Evolutionary conservation across 1,140 invertebrate species (phyloP).

Genomic region (Bombyx mandarina): DNA sequence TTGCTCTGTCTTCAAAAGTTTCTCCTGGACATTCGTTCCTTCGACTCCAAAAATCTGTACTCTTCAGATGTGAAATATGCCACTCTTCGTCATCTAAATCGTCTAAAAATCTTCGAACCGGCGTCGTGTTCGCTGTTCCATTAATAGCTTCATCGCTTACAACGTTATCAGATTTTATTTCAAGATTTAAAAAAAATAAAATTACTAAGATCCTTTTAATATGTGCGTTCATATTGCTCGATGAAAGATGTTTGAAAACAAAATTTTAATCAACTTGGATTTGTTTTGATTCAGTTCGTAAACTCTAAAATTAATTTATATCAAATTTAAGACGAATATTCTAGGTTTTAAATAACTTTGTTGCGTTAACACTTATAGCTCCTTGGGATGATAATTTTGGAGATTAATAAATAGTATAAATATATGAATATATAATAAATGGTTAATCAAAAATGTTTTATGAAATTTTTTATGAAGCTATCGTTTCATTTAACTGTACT

Average conservation of each 20-base stretch:
- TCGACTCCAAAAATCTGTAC: constrained; percentile 16
- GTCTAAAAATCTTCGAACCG: constrained; percentile 23
- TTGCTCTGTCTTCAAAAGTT: constrained; percentile 28
- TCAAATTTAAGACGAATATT: too few relatives aligned
- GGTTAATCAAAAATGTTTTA: too few relatives aligned
- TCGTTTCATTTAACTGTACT: too few relatives aligned
- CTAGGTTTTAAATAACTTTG: too few relatives aligned
- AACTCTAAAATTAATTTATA: background rate
- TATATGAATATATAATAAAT: too few relatives aligned
- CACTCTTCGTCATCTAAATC: constrained; percentile 35
- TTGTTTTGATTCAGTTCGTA: constrained; percentile 2
- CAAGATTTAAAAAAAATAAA: background rate
- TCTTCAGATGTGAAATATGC: constrained; percentile 36
- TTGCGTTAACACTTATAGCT: too few relatives aligned
- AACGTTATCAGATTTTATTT: background rate
- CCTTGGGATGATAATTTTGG: too few relatives aligned
- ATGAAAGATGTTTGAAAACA: background rate
- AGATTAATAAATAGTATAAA: too few relatives aligned
- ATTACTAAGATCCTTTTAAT: background rate
- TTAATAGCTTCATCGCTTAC: constrained; percentile 13
- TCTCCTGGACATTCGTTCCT: constrained; percentile 21
- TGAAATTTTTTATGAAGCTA: too few relatives aligned
- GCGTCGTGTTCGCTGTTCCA: constrained; percentile 7
- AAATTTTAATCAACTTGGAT: background rate
- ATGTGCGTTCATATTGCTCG: background rate